These are phyloP conservation scores for Leptinotarsa juncta DNA, from an alignment of 2,888 invertebrate species.

Conservation along the genomic window DNA sequence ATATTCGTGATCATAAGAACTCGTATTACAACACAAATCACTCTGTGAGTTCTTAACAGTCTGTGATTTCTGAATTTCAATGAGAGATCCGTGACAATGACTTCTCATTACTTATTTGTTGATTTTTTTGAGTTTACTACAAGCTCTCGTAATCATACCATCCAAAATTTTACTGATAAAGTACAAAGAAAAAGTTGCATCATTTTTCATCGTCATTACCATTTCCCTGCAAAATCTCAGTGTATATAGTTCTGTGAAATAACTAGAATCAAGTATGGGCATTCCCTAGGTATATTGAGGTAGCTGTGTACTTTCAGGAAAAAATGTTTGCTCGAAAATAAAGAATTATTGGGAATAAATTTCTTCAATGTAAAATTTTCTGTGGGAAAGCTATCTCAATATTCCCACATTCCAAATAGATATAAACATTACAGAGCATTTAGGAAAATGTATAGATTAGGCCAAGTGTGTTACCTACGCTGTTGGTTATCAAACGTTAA, in stretches of 20 bases:
- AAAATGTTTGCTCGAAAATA: background rate
- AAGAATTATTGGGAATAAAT: background rate
- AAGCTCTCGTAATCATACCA: slow-evolving; percentile 28
- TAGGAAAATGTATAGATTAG: background rate
- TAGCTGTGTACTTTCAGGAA: background rate
- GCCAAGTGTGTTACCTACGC: background rate
- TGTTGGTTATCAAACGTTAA: too few relatives aligned
- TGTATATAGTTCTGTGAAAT: slow-evolving; percentile 32
- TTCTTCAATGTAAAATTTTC: background rate
- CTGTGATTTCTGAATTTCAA: slow-evolving; percentile 38
- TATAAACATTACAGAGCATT: background rate
- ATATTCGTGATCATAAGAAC: slow-evolving; percentile 18
- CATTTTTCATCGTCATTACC: slow-evolving; percentile 31
- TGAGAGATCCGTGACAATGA: slow-evolving; percentile 36
- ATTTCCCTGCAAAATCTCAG: background rate
- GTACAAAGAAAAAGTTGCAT: slow-evolving; percentile 45
- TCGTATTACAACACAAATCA: background rate
- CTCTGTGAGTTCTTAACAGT: slow-evolving; percentile 30
- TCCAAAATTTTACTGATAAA: slow-evolving; percentile 47
- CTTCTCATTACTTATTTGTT: slow-evolving; percentile 25
- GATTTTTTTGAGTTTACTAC: background rate
- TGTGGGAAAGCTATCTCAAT: background rate
- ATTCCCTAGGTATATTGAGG: slow-evolving; percentile 19
- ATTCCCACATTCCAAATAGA: slow-evolving; percentile 11
- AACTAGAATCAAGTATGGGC: slow-evolving; percentile 18